Evolutionary conservation across 2,113 vertebrate genomes (phyloP), one percentile per base, ranked within the genome.

Genomic region (Rhodinocichla rosea): DNA sequence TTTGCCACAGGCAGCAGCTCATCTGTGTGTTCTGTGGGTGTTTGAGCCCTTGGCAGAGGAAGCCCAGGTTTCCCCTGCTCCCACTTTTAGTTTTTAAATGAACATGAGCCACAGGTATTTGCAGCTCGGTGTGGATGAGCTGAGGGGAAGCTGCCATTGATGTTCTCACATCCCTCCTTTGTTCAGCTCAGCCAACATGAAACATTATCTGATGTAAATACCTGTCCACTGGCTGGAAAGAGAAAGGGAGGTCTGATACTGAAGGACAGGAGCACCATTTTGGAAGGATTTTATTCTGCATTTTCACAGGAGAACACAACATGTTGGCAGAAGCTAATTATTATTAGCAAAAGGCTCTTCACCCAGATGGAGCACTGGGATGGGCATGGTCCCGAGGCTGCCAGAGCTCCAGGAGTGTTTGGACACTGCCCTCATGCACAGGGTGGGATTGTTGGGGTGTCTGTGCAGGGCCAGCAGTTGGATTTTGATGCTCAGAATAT

Each of bases 1-100:
- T 52, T 95, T 93, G 92, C 92, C 83, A 87, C 90, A 67, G 95
- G 91, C 91, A 91, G 81, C 76, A 85, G 63, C 56, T 73, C 91
- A 18, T 10, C 24, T 50, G 24, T 2, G 57, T 4, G 53, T 10
- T 69, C 42, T 6, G 70, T 44, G 23, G 37, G 67, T 44, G 6
- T 15, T 55, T 4, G 49, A 60, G 62, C 40, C 35, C 73, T 20
- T 6, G 21, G 65, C 70, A 82, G 69, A 57, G 42, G 71, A 68
- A 83, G 45, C 44, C 57, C 84, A 73, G 82, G 63, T 28, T 74
- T 67, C 42, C 85, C 60, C 45, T 26, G 78, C 32, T 57, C 40
- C 16, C 13, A 5, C 40, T 44, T 7, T 7, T 1, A 15, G 35
- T 42, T 68, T 70, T 13, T 44, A 74, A 45, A 80, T 62, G 50